phyloP scores from a whole-genome alignment of 53 echinoderm and acorn worm species.

The Paracentrotus lividus region DNA sequence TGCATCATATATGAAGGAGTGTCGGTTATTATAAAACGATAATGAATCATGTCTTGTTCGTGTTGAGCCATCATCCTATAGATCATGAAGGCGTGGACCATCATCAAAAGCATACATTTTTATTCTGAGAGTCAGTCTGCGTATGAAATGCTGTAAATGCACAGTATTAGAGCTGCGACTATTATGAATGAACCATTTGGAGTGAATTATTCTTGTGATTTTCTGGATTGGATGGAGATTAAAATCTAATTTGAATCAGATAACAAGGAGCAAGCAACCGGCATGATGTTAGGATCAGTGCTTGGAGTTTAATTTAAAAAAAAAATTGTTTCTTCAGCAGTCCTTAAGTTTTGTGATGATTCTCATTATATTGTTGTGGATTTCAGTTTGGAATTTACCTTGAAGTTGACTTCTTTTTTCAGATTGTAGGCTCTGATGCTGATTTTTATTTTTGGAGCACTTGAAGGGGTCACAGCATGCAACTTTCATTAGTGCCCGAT shows the following conservation, averaged over 20 bases:
- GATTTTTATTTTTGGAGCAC: neutral
- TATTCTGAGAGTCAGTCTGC: neutral
- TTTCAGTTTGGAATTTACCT: neutral
- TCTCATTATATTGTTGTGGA: neutral
- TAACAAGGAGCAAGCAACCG: neutral
- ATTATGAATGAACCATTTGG: neutral
- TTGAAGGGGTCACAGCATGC: neutral
- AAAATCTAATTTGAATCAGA: neutral
- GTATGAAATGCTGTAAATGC: too few species aligned
- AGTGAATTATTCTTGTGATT: neutral
- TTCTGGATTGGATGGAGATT: neutral
- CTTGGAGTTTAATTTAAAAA: too few species aligned
- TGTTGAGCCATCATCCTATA: neutral
- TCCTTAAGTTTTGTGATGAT: neutral
- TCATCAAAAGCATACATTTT: neutral
- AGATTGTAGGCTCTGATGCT: neutral
- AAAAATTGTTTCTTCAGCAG: too few species aligned
- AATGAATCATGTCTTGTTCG: neutral
- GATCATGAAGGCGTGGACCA: neutral
- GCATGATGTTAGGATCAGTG: too few species aligned
- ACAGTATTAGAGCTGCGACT: too few species aligned
- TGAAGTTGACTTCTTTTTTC: neutral
- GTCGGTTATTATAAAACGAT: neutral
- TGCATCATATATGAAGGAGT: conserved; percentile 12
- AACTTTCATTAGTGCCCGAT: too few species aligned